Evolutionary conservation across 2,888 invertebrate genomes (phyloP), one percentile per base, ranked within the genome.

Genomic region (Torymus auratus): DNA sequence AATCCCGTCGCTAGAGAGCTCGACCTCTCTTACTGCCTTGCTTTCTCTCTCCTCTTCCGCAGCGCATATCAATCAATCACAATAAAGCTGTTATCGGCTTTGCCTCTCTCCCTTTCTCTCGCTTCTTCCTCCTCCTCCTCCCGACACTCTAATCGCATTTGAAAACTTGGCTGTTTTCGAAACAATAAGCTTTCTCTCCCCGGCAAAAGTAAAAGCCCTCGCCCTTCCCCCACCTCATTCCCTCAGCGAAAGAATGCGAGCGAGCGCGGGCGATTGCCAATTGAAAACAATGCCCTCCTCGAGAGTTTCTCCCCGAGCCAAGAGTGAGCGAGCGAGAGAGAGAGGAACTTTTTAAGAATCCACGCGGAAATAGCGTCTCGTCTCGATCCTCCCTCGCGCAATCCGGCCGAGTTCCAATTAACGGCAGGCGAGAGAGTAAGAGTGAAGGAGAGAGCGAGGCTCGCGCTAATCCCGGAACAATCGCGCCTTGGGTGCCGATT

Each of bases 401-500:
- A 73, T 81, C 69, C 61, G 62, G 58, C 28, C 23, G 84, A 85
- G 86, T 87, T 89, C 87, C 89, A 88, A 89, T 88, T 87, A 89
- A 88, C 86, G 85, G 84, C 80, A 83, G 84, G 72, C 15, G 17
- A 62, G 72, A 14, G 23, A 67, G 76, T 41, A 41, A 79, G 72
- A 80, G 77, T 20, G 20, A 74, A 80, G 78, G 78, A 80, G 78
- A 75, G 70, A 7, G 17, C 50, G 61, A 52, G 13, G 52, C 55
- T 56, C 62, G 14, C 23, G 86, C 87, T 90, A 89, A 89, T 89
- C 89, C 89, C 83, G 85, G 87, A 88, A 89, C 89, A 90, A 89
- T 89, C 88, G 87, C 85, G 85, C 84, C 86, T 86, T 84, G 84
- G 86, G 83, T 85, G 84, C 83, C 88, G 88, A 89, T 88, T 89